Base-by-base conservation (phyloP, 1,140 invertebrate genomes). In the Drosophila yakuba region DNA sequence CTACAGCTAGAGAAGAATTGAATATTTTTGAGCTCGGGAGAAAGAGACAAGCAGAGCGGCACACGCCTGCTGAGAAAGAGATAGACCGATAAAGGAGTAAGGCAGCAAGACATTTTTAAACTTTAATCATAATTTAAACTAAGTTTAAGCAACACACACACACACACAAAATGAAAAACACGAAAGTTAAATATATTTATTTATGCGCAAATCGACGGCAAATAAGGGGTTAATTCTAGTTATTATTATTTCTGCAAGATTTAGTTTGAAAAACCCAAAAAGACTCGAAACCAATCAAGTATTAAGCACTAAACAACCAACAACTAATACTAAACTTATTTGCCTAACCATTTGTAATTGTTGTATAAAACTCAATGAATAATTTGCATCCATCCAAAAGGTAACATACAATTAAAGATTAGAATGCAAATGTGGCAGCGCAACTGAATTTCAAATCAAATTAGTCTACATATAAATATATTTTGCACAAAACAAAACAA, bases 221-320 rank as follows among this genome's bases (percentile, higher is more conserved):
- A 69, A 48, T 76, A 73, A 62, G 62, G 67, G 73, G 73, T 81
- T 75, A 55, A 60, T 67, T 80, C 72, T 72, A 72, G 72, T 74
- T 74, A 63, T 74, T 74, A 74, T 74, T 74, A 74, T 74, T 74
- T 66, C 60, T 63, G 78, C 73, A 73, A 78, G 77, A 73, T 76
- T 75, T 78, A 80, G 88, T 89, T 78, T 50, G 60, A 86, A 69
- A 75, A 71, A 73, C 80, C 67, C 67, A 90, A 85, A 79, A 91
- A 91, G 90, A 91, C 90, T 91, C 90, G 86, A 91, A 91, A 91
- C 90, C 90, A 91, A 84, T 84, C 85, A 91, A 91, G 90, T 91
- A 91, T 91, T 91, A 91, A 91, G 84, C 79, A 90, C 74, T 76
- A 74, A 80, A 90, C 50, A 79, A 82, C 58, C 60, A 64, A 63